These are phyloP conservation scores for Basileuterus tristriatus DNA, from an alignment of 2,797 vertebrate species.

Conservation along the genomic window DNA sequence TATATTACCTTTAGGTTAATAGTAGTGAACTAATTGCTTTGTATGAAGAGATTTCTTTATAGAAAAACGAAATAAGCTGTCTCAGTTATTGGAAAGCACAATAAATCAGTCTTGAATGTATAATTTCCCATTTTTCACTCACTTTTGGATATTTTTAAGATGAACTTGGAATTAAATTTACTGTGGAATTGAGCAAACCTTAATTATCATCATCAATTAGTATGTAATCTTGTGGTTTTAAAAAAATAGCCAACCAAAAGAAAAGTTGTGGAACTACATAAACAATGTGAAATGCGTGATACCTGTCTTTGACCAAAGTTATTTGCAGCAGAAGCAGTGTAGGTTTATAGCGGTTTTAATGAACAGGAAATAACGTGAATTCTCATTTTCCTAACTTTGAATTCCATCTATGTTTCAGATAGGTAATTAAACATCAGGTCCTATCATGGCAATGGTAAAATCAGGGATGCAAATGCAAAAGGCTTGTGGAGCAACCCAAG, in stretches of 20 bases:
- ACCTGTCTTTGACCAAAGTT: background rate
- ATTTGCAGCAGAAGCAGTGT: background rate
- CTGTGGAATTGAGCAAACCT: conserved; percentile 70
- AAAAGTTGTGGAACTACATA: background rate
- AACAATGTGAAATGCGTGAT: background rate
- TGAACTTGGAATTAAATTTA: conserved; percentile 55
- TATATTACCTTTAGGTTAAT: background rate
- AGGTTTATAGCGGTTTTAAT: background rate
- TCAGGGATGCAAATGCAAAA: background rate
- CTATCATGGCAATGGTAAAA: background rate
- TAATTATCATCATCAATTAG: conserved; percentile 73
- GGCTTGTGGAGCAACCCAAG: background rate
- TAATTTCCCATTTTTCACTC: background rate
- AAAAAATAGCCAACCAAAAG: background rate
- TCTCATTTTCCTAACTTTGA: background rate
- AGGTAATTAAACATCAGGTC: background rate
- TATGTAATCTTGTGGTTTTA: background rate
- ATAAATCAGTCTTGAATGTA: background rate
- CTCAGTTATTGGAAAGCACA: background rate
- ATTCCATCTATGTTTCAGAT: background rate
- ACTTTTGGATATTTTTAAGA: background rate
- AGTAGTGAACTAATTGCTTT: background rate
- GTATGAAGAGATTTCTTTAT: background rate
- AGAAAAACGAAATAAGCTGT: background rate
- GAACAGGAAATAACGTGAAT: background rate